Base-by-base conservation (phyloP, 2,797 vertebrate genomes). In the Toxotes lorentzi region DNA sequence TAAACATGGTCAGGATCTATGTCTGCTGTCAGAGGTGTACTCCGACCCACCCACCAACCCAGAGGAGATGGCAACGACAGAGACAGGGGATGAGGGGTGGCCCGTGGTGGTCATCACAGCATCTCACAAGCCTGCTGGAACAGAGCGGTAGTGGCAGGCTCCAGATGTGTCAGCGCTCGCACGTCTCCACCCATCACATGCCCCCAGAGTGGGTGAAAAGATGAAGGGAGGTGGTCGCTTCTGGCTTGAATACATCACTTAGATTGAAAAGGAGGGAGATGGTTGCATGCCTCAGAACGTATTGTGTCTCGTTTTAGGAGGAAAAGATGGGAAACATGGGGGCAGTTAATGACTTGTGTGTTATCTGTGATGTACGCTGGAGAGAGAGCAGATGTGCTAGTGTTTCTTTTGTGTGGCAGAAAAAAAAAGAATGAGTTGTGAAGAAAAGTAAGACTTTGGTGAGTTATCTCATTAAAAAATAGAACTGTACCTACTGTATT, bases 111-210 rank as follows among this genome's bases (percentile, higher is more conserved):
- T 81, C 84, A 73, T 84, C 76, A 64, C 45, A 40, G 70, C 58
- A 10, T 65, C 73, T 83, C 74, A 68, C 35, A 10, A 73, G 79
- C 21, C 48, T 63, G 62, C 61, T 75, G 56, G 72, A 78, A 65
- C 76, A 78, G 78, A 94, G 82, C 27, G 11, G 73, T 35, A 53
- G 86, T 89, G 90, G 90, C 90, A 88, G 91, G 74, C 62, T 86
- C 86, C 91, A 92, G 91, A 93, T 94, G 89, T 80, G 77, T 72
- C 68, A 24, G 53, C 3, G 34, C 53, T 41, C 17, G 9, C 70
- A 82, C 0, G 41, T 90, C 82, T 81, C 56, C 64, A 67, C 65
- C 76, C 76, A 84, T 87, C 85, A 88, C 73, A 78, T 45, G 35
- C 40, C 54, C 70, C 58, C 45, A 32, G 27, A 84, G 74, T 79